phyloP scores from a whole-genome alignment of 2,113 vertebrate genomes.

The Poecilia latipinna region DNA sequence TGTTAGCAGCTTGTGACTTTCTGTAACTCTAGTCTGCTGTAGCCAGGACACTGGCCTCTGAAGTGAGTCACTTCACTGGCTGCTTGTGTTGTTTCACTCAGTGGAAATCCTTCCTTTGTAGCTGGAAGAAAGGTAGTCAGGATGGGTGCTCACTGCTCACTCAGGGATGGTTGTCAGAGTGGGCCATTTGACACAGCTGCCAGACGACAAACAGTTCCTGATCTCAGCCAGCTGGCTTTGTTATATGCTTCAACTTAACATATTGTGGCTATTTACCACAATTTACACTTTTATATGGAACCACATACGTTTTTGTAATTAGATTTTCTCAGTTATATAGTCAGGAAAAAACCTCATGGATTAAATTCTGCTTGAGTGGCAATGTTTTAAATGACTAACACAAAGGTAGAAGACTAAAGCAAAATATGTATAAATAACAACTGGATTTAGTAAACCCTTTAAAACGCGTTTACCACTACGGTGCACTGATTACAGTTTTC shows the following conservation, averaged over 20 bases:
- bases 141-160: not conserved
- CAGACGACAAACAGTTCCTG: not conserved
- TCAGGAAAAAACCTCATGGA: too few relatives aligned
- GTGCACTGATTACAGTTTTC: too few relatives aligned
- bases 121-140: conserved; percentile 2
- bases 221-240: not conserved
- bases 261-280: not conserved
- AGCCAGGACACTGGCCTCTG: conserved; percentile 8
- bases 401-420: too few relatives aligned
- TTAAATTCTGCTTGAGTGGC: too few relatives aligned
- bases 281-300: not conserved
- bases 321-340: too few relatives aligned
- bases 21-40: conserved; percentile 51
- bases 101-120: not conserved
- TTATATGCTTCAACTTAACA: not conserved
- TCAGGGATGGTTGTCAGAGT: not conserved
- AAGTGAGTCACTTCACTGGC: conserved; percentile 16
- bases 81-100: not conserved
- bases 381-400: too few relatives aligned
- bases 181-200: conserved; percentile 7
- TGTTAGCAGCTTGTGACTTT: conserved; percentile 43
- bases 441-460: too few relatives aligned
- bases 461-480: too few relatives aligned
- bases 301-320: too few relatives aligned
- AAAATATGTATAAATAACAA: too few relatives aligned